Evolutionary conservation across 2,797 vertebrate species (phyloP).

Genomic region (Pantherophis vulpinus): DNA sequence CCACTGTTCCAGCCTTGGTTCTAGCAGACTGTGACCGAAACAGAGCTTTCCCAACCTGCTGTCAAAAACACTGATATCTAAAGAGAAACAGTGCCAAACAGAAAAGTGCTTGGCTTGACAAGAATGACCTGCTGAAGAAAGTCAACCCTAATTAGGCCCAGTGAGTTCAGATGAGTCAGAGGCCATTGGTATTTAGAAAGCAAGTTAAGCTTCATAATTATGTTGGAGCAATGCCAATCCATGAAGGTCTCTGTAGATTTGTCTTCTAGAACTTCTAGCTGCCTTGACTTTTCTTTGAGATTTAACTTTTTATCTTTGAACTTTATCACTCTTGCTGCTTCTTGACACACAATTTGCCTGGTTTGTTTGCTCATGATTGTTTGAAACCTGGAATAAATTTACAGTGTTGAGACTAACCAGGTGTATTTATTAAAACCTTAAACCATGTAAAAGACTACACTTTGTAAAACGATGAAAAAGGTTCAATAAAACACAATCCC

Average conservation of each 20-base stretch:
- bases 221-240: not conserved
- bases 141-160: not conserved
- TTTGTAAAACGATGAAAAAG: not conserved
- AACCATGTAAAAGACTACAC: not conserved
- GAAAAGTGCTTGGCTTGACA: not conserved
- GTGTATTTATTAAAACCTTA: not conserved
- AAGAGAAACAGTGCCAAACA: not conserved
- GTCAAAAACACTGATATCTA: not conserved
- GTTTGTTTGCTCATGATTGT: not conserved
- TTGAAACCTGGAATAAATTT: not conserved
- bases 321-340: not conserved
- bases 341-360: not conserved
- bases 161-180: not conserved
- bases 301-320: not conserved
- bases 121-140: not conserved
- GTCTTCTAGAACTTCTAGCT: not conserved
- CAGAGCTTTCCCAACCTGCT: not conserved
- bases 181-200: not conserved
- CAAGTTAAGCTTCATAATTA: not conserved
- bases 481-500: not conserved
- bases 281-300: not conserved
- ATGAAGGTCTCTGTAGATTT: not conserved
- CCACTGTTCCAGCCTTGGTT: not conserved
- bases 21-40: not conserved
- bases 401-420: not conserved